Base-by-base conservation (phyloP, 1,140 invertebrate species). In the Pogonomyrmex californicus region DNA sequence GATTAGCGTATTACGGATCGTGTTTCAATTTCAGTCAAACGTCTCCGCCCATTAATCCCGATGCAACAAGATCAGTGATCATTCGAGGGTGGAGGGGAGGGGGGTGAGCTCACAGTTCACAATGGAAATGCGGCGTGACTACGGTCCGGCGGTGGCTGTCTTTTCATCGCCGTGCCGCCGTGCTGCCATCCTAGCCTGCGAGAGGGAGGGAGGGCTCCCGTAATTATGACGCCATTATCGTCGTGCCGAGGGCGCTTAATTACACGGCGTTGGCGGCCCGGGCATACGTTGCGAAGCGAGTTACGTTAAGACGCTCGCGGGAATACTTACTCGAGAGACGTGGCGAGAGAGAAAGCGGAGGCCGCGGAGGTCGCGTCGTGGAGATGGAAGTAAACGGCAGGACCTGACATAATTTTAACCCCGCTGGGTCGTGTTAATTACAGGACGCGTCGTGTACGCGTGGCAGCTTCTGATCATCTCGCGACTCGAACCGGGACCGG, bases 301-400 rank as follows among this genome's bases (percentile, higher is more conserved):
- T 91, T 89, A 91, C 66, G 89, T 87, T 85, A 91, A 91, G 89
- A 70, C 65, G 87, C 90, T 91, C 89, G 83, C 89, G 89, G 90
- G 89, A 91, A 91, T 87, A 91, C 87, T 91, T 87, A 66, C 78
- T 47, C 68, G 47, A 30, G 51, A 78, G 79, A 79, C 41, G 85
- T 12, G 76, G 36, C 17, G 58, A 75, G 73, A n/a, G 36, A 12
- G 58, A 75, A 66, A n/a, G 51, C 66, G 79, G 47, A 70, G 68
- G 49, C 60, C 54, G 70, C 58, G 49, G 78, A 23, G 23, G 85
- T 58, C 58, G 75, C 54, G n/a, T 38, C 49, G 30, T 41, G 38
- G 23, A 49, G 76, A 38, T 36, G 49, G 87, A 88, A 47, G 88
- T 78, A 75, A 88, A 70, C 76, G 73, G 62, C 68, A 66, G 65